Evolutionary conservation across 1,140 invertebrate genomes (phyloP).

Genomic region (Lepidurus couesii): DNA sequence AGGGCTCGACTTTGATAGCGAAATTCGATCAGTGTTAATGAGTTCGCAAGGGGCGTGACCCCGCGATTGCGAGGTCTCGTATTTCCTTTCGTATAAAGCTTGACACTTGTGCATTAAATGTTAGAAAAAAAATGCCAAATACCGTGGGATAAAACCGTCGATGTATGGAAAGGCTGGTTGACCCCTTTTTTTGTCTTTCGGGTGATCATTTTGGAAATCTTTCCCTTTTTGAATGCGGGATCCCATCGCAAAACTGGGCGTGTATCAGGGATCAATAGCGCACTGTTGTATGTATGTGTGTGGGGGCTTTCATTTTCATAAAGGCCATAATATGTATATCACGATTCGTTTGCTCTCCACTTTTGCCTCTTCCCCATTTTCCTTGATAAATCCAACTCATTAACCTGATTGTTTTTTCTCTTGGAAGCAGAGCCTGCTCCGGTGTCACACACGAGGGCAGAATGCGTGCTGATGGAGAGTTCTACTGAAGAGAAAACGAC

Average conservation of each 20-base stretch:
- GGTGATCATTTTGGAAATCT: background rate
- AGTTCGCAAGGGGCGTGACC: conserved; percentile 5
- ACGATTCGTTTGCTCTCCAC: background rate
- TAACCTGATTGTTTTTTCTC: background rate
- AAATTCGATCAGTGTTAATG: conserved; percentile 11
- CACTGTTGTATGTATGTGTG: background rate
- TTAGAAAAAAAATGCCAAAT: background rate
- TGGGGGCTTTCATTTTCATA: conserved; percentile 12
- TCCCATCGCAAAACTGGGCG: conserved; percentile 12
- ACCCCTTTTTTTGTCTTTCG: background rate
- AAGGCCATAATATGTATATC: conserved; percentile 12
- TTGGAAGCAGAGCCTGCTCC: background rate
- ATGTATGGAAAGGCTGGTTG: too few relatives aligned
- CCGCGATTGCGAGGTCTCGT: background rate
- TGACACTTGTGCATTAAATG: background rate
- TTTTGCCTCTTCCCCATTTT: conserved; percentile 1
- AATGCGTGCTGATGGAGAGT: background rate
- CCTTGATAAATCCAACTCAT: conserved; percentile 11
- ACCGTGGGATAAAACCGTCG: too few relatives aligned
- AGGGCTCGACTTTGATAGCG: conserved; percentile 14
- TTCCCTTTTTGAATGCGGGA: background rate
- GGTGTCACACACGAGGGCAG: background rate
- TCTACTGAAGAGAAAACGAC: background rate
- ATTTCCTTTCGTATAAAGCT: background rate
- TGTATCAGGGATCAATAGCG: conserved; percentile 18